Conservation (phyloP, 2,113 vertebrate genomes). For the Scalopus aquaticus region DNA sequence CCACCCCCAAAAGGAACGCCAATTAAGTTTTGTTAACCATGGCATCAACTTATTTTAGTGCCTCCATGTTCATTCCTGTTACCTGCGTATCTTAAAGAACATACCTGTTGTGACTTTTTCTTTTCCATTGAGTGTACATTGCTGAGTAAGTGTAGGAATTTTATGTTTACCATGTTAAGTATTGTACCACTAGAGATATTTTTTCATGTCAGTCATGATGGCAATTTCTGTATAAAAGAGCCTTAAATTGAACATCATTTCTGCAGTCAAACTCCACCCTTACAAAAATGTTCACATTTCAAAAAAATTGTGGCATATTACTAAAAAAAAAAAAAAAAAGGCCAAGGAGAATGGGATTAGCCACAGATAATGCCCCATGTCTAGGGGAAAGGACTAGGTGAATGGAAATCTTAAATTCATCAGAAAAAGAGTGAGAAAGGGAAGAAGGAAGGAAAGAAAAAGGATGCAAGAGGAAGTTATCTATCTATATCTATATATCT, state of each 20-base stretch:
- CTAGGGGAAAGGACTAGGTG: neutral
- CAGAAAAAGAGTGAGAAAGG: neutral
- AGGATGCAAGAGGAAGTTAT: neutral
- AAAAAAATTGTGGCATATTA: slow-evolving; percentile 97
- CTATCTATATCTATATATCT: neutral
- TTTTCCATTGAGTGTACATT: slow-evolving; percentile 91
- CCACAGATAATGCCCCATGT: neutral
- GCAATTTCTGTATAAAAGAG: slow-evolving; percentile 93
- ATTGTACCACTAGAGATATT: slow-evolving; percentile 88
- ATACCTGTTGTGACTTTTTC: slow-evolving; percentile 88
- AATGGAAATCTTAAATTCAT: neutral
- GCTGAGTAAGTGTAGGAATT: slow-evolving; percentile 87
- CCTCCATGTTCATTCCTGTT: slow-evolving; percentile 91
- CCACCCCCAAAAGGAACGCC: slow-evolving; percentile 85
- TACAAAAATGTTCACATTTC: slow-evolving; percentile 89
- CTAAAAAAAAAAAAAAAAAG: neutral
- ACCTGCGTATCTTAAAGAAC: slow-evolving; percentile 86
- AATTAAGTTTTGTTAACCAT: slow-evolving; percentile 89
- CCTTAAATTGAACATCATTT: slow-evolving; percentile 95
- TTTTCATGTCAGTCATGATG: slow-evolving; percentile 90
- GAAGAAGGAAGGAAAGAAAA: neutral
- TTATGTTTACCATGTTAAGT: slow-evolving; percentile 86
- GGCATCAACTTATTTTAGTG: slow-evolving; percentile 86
- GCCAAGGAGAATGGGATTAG: neutral
- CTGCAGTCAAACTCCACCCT: slow-evolving; percentile 87